phyloP scores from a whole-genome alignment of 1,140 invertebrate species.

The Eubasilissa regina region DNA sequence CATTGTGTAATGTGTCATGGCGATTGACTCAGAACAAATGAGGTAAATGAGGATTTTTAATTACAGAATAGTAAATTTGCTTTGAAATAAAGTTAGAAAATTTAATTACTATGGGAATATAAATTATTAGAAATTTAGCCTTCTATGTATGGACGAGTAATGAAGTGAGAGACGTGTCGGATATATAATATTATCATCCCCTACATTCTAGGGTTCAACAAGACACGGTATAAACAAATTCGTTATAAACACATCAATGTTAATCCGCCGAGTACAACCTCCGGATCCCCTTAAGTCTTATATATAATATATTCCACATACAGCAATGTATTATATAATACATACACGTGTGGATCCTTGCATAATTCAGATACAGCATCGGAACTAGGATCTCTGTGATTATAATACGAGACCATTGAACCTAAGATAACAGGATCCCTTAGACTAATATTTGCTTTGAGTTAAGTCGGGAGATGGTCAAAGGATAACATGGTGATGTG shows the following conservation, averaged over 20 bases:
- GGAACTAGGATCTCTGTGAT: conserved; percentile 8
- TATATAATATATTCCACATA: background rate
- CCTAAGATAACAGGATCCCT: conserved; percentile 37
- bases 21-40: too few relatives aligned
- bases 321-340: background rate
- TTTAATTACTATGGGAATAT: too few relatives aligned
- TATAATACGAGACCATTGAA: conserved; percentile 25
- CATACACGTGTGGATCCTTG: conserved; percentile 3
- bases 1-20: too few relatives aligned
- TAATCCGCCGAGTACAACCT: background rate
- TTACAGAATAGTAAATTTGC: too few relatives aligned
- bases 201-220: too few relatives aligned
- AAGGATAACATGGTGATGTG: background rate
- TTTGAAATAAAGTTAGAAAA: too few relatives aligned
- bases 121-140: too few relatives aligned
- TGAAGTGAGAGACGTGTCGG: too few relatives aligned
- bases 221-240: too few relatives aligned
- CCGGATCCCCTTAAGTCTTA: background rate
- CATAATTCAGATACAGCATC: conserved; percentile 21
- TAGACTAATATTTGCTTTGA: conserved; percentile 38
- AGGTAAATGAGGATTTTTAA: too few relatives aligned
- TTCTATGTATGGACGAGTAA: too few relatives aligned
- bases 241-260: background rate
- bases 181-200: too few relatives aligned
- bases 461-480: conserved; percentile 10